phyloP scores from a whole-genome alignment of 2,113 vertebrate genomes.

The rat (Rattus norvegicus) region GRCr8 NC_086026.1:124684501-124685000 shows the following conservation, averaged over 20 bases:
- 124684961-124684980: background rate
- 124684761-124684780: constrained; percentile 39
- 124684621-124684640: constrained; percentile 47
- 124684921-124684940: background rate
- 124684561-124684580: constrained; percentile 38
- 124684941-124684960: background rate
- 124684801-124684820: background rate
- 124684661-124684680: background rate
- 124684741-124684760: background rate
- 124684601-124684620: constrained; percentile 30
- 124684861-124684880: background rate
- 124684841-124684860: background rate
- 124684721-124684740: background rate
- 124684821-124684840: background rate
- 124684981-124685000: too few relatives aligned
- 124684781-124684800: background rate
- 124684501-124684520: constrained; percentile 11
- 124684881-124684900: background rate
- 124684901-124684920: background rate
- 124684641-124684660: constrained; percentile 63
- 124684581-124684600: constrained; percentile 44
- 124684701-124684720: constrained; percentile 36
- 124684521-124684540: background rate
- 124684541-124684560: constrained; percentile 43
- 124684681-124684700: background rate